A percentile compares a stretch with the other conserved stretches of the same genome.
Evolutionary conservation across 2,797 vertebrate genomes (phyloP).

Genomic region (Poeciliopsis presidionis): DNA sequence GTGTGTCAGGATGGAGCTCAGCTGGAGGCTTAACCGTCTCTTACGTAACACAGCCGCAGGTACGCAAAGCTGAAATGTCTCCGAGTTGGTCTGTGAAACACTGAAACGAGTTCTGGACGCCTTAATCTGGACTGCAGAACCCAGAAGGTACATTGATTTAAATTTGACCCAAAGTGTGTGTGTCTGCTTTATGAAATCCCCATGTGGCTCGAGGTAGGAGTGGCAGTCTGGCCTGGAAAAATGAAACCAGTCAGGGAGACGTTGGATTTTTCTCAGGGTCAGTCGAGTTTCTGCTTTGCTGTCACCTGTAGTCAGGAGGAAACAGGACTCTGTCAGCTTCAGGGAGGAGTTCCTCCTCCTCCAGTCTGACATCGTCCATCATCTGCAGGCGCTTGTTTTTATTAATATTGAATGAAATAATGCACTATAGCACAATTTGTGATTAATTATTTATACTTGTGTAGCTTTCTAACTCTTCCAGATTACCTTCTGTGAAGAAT

Average conservation of each 20-base stretch:
- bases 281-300: not conserved
- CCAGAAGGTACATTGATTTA: not conserved
- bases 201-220: constrained; percentile 6
- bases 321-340: not conserved
- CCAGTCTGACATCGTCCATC: not conserved
- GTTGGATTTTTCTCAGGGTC: not conserved
- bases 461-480: not conserved
- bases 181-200: not conserved
- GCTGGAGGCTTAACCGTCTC: not conserved
- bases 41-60: not conserved
- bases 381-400: not conserved
- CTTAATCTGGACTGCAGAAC: not conserved
- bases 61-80: not conserved
- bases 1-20: not conserved
- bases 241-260: not conserved
- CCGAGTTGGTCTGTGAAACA: not conserved
- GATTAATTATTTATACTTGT: not conserved
- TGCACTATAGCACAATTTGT: not conserved
- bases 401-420: constrained; percentile 16
- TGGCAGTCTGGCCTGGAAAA: not conserved
- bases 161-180: not conserved
- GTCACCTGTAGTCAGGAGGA: not conserved
- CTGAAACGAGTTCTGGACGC: not conserved
- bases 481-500: not conserved
- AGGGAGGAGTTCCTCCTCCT: not conserved